Conservation (phyloP, 2,888 invertebrate species). For the Lacanobia wlatinum region DNA sequence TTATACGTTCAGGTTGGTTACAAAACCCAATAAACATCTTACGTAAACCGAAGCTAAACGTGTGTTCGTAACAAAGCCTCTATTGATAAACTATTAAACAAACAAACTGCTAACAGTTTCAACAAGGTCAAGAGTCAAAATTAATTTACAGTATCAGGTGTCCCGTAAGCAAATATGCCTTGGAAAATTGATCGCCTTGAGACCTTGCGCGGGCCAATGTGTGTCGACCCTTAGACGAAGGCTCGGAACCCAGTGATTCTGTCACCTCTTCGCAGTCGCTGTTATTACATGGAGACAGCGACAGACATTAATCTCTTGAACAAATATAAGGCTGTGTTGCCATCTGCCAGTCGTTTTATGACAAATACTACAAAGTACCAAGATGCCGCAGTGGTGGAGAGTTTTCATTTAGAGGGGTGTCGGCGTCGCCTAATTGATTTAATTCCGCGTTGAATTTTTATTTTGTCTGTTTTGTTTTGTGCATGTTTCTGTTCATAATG, state of each 20-base stretch:
- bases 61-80: conserved; percentile 8
- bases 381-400: conserved; percentile 32
- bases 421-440: conserved; percentile 73
- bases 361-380: conserved; percentile 43
- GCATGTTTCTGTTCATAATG: conserved; percentile 14
- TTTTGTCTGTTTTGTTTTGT: conserved; percentile 35
- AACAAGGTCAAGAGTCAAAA: conserved; percentile 45
- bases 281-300: conserved; percentile 74
- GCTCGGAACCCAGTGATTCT: conserved; percentile 52
- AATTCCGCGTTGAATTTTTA: conserved; percentile 65
- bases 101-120: conserved; percentile 33
- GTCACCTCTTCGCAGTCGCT: conserved; percentile 56
- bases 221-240: conserved; percentile 32
- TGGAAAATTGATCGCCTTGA: conserved; percentile 54
- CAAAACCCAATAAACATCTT: conserved; percentile 26
- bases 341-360: conserved; percentile 70
- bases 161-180: conserved; percentile 49
- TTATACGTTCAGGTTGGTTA: conserved; percentile 4
- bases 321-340: conserved; percentile 79
- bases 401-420: conserved; percentile 66
- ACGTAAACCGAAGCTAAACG: conserved; percentile 33
- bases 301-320: conserved; percentile 82
- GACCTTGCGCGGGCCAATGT: conserved; percentile 34
- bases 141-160: conserved; percentile 55
- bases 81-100: conserved; percentile 44